Conservation (phyloP, 2,797 vertebrate species). For the Xenentodon cancila region DNA sequence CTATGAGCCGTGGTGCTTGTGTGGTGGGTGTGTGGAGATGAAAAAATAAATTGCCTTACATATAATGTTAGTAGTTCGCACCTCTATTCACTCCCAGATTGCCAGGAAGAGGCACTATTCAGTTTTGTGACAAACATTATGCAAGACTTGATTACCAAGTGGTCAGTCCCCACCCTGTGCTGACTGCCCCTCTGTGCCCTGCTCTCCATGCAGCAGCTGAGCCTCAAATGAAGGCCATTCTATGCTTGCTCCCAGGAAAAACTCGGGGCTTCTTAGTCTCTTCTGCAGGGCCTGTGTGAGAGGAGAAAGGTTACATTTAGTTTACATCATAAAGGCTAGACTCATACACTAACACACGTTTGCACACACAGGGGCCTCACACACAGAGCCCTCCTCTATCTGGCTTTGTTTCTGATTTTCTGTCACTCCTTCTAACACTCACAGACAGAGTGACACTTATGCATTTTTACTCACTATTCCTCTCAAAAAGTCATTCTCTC, state of each 20-base stretch:
- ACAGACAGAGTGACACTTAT: constrained; percentile 49
- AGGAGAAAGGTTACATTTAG: constrained; percentile 80
- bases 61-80: constrained; percentile 24
- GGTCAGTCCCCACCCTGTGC: constrained; percentile 54
- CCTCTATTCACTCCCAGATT: constrained; percentile 30
- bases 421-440: constrained; percentile 40
- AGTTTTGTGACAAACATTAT: constrained; percentile 53
- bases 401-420: constrained; percentile 47
- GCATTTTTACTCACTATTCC: constrained; percentile 53
- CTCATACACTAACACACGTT: constrained; percentile 29
- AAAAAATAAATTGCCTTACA: constrained; percentile 39
- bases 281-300: constrained; percentile 72
- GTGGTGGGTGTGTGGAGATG: constrained; percentile 13
- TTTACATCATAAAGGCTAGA: constrained; percentile 80
- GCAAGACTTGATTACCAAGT: constrained; percentile 76
- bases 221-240: constrained; percentile 74
- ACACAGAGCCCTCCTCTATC: constrained; percentile 47
- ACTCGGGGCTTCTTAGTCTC: constrained; percentile 62
- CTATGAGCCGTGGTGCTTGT: constrained; percentile 39
- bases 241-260: constrained; percentile 51
- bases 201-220: constrained; percentile 61
- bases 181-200: constrained; percentile 73
- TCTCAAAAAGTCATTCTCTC: constrained; percentile 45
- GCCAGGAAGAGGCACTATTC: constrained; percentile 38
- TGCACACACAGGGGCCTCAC: constrained; percentile 58